Base-by-base conservation (phyloP, 2,888 invertebrate species). In the Idaea straminata region DNA sequence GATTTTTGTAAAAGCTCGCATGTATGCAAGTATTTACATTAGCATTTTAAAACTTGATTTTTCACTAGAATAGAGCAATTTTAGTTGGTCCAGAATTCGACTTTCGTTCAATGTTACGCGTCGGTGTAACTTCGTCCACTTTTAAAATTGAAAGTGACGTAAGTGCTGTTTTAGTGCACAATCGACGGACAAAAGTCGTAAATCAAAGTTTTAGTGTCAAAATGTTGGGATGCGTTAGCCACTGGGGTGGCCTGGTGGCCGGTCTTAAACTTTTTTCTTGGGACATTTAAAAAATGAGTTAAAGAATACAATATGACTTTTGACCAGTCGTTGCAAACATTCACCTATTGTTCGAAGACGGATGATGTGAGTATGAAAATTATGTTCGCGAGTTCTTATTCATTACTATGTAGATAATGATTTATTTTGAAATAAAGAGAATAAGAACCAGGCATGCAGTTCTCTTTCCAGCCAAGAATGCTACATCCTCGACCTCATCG, bases 101-200 rank as follows among this genome's bases (percentile, higher is more conserved):
- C 68, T 66, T 71, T 68, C 73, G 72, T 72, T 73, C 68, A 62
- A 66, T 70, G 74, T 79, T 83, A 80, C 83, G 70, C 69, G 66
- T 72, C 79, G 87, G 89, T 91, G 86, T 90, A 77, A 89, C 73
- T 69, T 77, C 74, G 70, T 75, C 76, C 81, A 78, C 83, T 83
- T 91, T 92, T 92, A 91, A 92, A 92, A 92, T 92, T 91, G 92
- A 92, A 92, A 92, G 91, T 92, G 92, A 91, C 91, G 92, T 91
- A 88, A 92, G 90, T 90, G 91, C 87, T 84, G 87, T 91, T 92
- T 92, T 92, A 92, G 91, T 91, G 84, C 90, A 89, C 92, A 91
- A 91, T 92, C 92, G 90, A 85, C 86, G 89, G 82, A 82, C 88
- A 83, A 86, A 83, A 84, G 91, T 82, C 86, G 88, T 92, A 92